These are phyloP conservation scores for Anoplolepis gracilipes DNA, from an alignment of 1,140 invertebrate species.

Conservation along the genomic window DNA sequence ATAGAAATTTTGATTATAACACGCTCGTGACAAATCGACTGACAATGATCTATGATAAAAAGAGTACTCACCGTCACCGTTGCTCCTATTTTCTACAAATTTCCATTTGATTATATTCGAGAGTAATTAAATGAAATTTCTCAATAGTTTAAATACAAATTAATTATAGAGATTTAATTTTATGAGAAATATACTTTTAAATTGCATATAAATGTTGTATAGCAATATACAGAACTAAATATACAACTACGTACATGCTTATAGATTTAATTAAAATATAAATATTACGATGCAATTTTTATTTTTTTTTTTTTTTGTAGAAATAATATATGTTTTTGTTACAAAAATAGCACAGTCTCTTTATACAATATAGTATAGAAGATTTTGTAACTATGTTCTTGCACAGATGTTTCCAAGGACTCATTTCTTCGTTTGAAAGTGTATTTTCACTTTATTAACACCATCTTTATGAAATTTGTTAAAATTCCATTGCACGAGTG, in stretches of 20 bases:
- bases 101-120: not conserved
- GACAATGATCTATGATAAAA: not conserved
- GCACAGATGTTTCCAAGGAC: not conserved
- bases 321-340: not conserved
- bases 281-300: not conserved
- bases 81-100: not conserved
- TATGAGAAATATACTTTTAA: not conserved
- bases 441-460: slow-evolving; percentile 35
- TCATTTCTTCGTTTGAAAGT: slow-evolving; percentile 23
- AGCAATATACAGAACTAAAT: not conserved
- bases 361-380: not conserved
- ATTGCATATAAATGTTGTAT: not conserved
- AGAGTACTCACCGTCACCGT: not conserved
- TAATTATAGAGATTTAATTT: not conserved
- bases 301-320: not conserved
- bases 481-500: slow-evolving; percentile 7
- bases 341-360: not conserved
- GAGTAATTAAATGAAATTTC: not conserved
- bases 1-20: slow-evolving; percentile 1
- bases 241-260: not conserved
- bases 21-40: not conserved
- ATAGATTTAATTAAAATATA: not conserved
- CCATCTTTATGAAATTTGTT: not conserved
- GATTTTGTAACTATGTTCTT: slow-evolving; percentile 23
- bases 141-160: not conserved